These are phyloP conservation scores for Scopus umbretta DNA, from an alignment of 2,113 vertebrate genomes.

Conservation along the genomic window DNA sequence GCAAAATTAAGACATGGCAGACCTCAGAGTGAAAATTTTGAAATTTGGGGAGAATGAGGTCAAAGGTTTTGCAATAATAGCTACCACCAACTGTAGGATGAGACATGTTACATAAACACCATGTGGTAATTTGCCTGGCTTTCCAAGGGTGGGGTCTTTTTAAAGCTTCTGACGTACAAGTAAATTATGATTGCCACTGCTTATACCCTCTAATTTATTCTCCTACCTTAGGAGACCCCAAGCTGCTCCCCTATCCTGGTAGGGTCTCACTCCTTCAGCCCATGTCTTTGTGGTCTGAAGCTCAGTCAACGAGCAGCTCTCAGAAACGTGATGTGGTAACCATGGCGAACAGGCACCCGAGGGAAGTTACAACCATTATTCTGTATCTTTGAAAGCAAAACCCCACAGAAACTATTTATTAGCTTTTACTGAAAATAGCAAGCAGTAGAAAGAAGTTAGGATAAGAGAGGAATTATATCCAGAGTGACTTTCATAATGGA, in stretches of 20 bases:
- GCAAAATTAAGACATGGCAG: not conserved
- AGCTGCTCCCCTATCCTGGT: not conserved
- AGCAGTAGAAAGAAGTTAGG: not conserved
- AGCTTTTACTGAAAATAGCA: constrained; percentile 1
- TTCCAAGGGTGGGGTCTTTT: not conserved
- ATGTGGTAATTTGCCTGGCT: not conserved
- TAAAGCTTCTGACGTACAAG: not conserved
- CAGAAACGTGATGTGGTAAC: not conserved
- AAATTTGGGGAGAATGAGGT: not conserved
- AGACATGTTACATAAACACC: not conserved
- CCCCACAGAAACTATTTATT: not conserved
- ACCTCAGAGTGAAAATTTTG: not conserved
- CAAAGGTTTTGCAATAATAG: not conserved
- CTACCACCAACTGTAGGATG: not conserved
- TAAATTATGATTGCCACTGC: not conserved
- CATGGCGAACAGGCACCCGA: not conserved
- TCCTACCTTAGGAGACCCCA: not conserved
- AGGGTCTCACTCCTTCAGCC: not conserved
- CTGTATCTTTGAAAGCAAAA: not conserved
- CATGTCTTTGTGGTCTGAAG: fast-evolving
- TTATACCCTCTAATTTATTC: not conserved
- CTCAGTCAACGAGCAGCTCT: not conserved
- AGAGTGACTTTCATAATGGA: not conserved
- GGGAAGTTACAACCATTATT: not conserved
- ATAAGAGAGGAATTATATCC: constrained; percentile 3